These are phyloP conservation scores for Paratrypauchen microcephalus DNA, from an alignment of 2,797 vertebrate genomes.

Conservation along the genomic window DNA sequence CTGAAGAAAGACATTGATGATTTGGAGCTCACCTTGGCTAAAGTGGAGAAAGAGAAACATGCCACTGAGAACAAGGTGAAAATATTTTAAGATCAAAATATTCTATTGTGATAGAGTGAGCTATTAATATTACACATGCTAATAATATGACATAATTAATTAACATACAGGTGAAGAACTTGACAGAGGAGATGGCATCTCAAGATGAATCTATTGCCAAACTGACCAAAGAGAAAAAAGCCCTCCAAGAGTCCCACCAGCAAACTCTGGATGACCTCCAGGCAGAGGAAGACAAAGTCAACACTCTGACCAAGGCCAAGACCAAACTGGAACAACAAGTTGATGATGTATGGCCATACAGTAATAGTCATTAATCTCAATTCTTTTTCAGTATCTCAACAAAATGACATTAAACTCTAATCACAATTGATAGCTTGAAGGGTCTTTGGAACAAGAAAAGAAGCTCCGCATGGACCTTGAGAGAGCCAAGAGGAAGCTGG, in stretches of 20 bases:
- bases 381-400: not conserved
- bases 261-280: constrained; percentile 9
- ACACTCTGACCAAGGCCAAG: constrained; percentile 10
- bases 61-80: constrained; percentile 77
- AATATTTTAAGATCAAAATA: too few species aligned
- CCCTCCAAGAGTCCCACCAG: constrained; percentile 9
- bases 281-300: constrained; percentile 9
- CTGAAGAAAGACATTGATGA: constrained; percentile 7
- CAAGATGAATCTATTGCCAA: constrained; percentile 84
- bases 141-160: not conserved
- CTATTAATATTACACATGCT: too few species aligned
- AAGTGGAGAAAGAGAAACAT: constrained; percentile 80
- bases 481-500: constrained; percentile 10
- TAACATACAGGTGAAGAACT: constrained; percentile 81
- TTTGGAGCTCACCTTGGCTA: constrained; percentile 71
- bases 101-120: too few species aligned
- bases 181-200: constrained; percentile 85
- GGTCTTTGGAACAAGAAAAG: constrained; percentile 86
- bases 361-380: constrained; percentile 49
- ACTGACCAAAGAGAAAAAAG: constrained; percentile 79
- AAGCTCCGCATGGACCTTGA: constrained; percentile 36
- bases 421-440: constrained; percentile 75
- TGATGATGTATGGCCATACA: constrained; percentile 77
- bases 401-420: not conserved
- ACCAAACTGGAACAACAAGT: constrained; percentile 73